Base-by-base conservation (phyloP, 2,888 invertebrate genomes). In the Sinopyrophorus schimmeli region DNA sequence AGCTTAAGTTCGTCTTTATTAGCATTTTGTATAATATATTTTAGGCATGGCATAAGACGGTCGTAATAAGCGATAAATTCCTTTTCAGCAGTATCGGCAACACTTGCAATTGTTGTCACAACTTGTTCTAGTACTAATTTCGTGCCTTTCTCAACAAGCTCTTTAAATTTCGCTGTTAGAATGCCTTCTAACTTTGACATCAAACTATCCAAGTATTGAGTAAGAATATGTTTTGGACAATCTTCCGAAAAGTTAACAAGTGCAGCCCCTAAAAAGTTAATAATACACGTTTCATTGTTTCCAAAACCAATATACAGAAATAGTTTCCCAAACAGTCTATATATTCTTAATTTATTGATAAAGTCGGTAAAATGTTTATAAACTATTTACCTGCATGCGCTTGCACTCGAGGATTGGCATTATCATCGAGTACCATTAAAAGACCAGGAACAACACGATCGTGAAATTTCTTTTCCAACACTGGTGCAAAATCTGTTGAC, bases 211-310 rank as follows among this genome's bases (percentile, higher is more conserved):
- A 99, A 80, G 71, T 99, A 98, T 55, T 85, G 86, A 5, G 87
- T 87, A 54, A 99, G 78, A 61, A 98, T 93, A 62, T 85, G 82
- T 73, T 98, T 97, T 0, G 98, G 96, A 72, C 98, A 98, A 74
- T 98, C 98, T 77, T 99, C 99, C 67, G 95, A 94, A 76, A 99
- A 99, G 77, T 99, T 99, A 1, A 99, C 98, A 55, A 99, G 79
- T 32, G 99, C 99, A 38, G 99, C 98, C 30, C 96, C 90, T 61
- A 84, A 24, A 23, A 5, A 23, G 3, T 23, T 35, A 7, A 17
- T 12, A 9, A 9, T 27, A 27, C 3, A 9, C 3, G 12, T 10
- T 3, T 12, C n/a, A 14, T 15, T 28, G 15, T 12, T n/a, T n/a
- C n/a, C n/a, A n/a, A n/a, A n/a, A n/a, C n/a, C n/a, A n/a, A n/a